These are phyloP conservation scores for Synaphobranchus kaupii DNA, from an alignment of 2,797 vertebrate genomes.

Conservation along the genomic window DNA sequence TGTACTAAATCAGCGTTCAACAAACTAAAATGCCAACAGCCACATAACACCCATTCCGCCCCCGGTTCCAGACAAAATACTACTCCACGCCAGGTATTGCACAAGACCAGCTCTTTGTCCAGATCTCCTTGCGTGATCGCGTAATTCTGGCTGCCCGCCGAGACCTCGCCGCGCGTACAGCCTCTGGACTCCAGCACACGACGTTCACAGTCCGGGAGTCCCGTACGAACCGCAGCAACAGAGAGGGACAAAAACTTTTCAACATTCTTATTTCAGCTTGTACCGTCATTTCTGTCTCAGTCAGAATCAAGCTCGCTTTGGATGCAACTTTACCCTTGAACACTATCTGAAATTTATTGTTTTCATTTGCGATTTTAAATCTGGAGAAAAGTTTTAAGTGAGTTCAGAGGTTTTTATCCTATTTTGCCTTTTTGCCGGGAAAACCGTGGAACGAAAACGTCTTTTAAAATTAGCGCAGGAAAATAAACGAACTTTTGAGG, in stretches of 20 bases:
- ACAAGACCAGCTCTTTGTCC: constrained; percentile 57
- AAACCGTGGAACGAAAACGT: not conserved
- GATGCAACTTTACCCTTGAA: constrained; percentile 16
- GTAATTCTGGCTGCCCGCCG: constrained; percentile 44
- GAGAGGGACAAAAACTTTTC: constrained; percentile 14
- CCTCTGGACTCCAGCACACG: constrained; percentile 28
- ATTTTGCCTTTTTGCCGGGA: not conserved
- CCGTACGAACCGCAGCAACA: constrained; percentile 12
- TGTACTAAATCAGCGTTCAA: not conserved
- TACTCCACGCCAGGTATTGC: constrained; percentile 74
- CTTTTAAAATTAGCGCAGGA: not conserved
- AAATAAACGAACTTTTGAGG: not conserved
- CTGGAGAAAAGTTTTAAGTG: constrained; percentile 5
- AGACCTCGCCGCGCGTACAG: constrained; percentile 47
- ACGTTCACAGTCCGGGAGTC: constrained; percentile 23
- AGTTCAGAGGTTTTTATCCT: not conserved
- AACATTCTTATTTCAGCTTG: constrained; percentile 18
- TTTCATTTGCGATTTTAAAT: constrained; percentile 5
- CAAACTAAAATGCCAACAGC: not conserved
- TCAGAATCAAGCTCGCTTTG: constrained; percentile 11
- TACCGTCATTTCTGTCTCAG: constrained; percentile 17
- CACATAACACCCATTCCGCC: not conserved
- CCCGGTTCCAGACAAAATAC: constrained; percentile 48
- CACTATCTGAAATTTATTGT: not conserved
- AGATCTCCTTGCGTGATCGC: constrained; percentile 41